These are phyloP conservation scores for Urocyon cinereoargenteus DNA, from an alignment of 2,797 vertebrate species.

Conservation along the genomic window DNA sequence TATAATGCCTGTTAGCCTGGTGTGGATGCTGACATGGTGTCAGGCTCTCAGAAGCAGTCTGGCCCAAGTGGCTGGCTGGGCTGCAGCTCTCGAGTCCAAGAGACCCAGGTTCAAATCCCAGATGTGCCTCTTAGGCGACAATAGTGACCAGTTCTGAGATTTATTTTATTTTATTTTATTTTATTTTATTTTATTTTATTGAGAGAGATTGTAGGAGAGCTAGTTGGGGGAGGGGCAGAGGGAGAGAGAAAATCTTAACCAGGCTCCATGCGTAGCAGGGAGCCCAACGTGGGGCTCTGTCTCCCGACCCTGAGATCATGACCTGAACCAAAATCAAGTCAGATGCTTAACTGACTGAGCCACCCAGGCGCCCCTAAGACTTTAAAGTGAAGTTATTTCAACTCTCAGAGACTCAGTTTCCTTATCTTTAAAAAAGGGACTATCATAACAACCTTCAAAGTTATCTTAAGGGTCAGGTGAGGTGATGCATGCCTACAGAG, in stretches of 20 bases:
- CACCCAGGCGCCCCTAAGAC: no score
- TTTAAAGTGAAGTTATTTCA: background rate
- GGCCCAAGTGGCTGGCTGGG: background rate
- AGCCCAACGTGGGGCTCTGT: background rate
- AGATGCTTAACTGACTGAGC: background rate
- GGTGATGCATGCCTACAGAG: no score
- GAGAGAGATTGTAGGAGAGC: background rate
- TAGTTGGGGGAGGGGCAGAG: background rate
- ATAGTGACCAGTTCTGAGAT: background rate
- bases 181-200: background rate
- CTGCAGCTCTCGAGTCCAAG: no score
- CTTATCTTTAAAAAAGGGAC: background rate
- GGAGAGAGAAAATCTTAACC: background rate
- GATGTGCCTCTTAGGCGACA: background rate
- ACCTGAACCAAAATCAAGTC: background rate
- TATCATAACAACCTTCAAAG: background rate
- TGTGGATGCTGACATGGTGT: background rate
- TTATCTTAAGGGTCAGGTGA: background rate
- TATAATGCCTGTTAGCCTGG: background rate
- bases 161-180: no score
- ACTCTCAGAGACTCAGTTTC: background rate
- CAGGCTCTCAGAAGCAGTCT: background rate
- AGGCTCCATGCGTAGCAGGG: background rate
- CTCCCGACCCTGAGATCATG: background rate
- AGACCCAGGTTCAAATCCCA: background rate